Base-by-base conservation (phyloP, 2,113 vertebrate species). In the Upupa epops region DNA sequence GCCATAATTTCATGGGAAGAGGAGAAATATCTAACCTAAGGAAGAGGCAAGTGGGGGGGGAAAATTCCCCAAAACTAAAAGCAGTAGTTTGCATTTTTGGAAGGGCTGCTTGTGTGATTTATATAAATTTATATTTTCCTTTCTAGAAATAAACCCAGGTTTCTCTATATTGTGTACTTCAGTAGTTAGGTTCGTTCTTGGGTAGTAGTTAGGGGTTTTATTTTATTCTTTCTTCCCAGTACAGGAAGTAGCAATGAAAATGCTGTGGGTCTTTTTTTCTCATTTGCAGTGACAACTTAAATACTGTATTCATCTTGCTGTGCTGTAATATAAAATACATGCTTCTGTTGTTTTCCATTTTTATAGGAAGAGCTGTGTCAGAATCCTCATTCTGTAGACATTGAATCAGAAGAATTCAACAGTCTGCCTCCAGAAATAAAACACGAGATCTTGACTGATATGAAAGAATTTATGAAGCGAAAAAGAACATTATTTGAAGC, bases 381-480 rank as follows among this genome's bases (percentile, higher is more conserved):
- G 63, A 95, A 99, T 88, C 98, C 98, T 51, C 96, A 98, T 82
- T 97, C 99, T 11, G 73, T 99, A 72, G 98, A 99, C 92, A 98
- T 99, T 82, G 99, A 99, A 91, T 99, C 99, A 7, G 98, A 99
- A 93, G 98, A 99, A 71, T 99, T 99, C 89, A 93, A 89, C 65
- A 97, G 95, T 61, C 94, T 99, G 46, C 98, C 99, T 68, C 98
- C 97, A 10, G 99, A 99, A 96, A 95, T 99, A 94, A 99, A 98
- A 91, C 98, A 99, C 5, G 99, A 99, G 93, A 99, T 99, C 37
- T 97, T 99, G 75, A 99, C 98, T 86, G 99, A 99, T 80, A 98
- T 99, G 98, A 99, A 99, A 82, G 99, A 99, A 92, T 98, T 99
- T 77, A 98, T 97, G 61, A 99, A 99, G 96, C 97, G 98, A 91